These are phyloP conservation scores for Smutsia gigantea DNA, from an alignment of 2,797 vertebrate species.

Conservation along the genomic window DNA sequence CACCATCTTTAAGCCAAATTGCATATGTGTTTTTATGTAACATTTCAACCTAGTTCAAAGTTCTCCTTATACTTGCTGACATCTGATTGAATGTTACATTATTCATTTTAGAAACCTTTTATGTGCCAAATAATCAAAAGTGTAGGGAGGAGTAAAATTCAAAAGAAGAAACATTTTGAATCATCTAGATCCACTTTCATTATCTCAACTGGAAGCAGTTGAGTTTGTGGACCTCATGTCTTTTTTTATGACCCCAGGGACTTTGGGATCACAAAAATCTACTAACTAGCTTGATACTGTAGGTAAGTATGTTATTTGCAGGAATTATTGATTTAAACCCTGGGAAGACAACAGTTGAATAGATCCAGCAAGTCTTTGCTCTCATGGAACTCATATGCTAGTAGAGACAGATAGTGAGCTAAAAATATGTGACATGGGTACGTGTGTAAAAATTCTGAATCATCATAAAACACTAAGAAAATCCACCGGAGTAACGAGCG, in stretches of 20 bases:
- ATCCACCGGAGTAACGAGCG: background rate
- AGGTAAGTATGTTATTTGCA: background rate
- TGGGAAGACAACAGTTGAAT: background rate
- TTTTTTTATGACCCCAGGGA: background rate
- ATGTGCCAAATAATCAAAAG: background rate
- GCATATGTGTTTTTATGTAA: background rate
- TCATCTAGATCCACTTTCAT: background rate
- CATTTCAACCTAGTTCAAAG: background rate
- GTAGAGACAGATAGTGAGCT: background rate
- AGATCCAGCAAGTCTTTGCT: background rate
- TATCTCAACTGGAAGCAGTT: background rate
- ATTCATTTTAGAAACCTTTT: conserved; percentile 59
- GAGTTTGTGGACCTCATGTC: background rate
- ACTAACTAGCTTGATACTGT: background rate
- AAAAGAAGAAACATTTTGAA: conserved; percentile 8
- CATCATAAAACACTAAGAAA: background rate
- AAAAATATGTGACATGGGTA: background rate
- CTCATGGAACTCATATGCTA: background rate
- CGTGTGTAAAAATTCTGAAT: background rate
- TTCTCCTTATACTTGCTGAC: conserved; percentile 12
- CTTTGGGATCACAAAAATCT: background rate
- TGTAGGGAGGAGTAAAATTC: background rate
- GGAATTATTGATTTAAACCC: background rate
- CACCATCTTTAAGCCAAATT: no score
- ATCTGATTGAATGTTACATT: conserved; percentile 36